These are phyloP conservation scores for Masticophis lateralis DNA, from an alignment of 2,797 vertebrate genomes.

Conservation along the genomic window DNA sequence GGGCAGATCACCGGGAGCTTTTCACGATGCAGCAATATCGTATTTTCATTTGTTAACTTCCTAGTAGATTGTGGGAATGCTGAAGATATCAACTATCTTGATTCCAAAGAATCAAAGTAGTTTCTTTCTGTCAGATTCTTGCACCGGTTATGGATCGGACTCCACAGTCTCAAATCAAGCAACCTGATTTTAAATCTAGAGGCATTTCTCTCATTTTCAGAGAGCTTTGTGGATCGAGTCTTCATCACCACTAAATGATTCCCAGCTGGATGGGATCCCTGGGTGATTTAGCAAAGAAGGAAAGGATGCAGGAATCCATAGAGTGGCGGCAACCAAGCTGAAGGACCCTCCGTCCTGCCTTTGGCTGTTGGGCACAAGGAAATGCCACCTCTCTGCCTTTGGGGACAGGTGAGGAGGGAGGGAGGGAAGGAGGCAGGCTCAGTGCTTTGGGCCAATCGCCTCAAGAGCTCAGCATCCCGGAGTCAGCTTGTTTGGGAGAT, in stretches of 20 bases:
- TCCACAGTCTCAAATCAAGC: too few species aligned
- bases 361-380: not conserved
- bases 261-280: not conserved
- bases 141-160: too few species aligned
- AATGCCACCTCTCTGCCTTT: not conserved
- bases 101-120: too few species aligned
- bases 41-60: not conserved
- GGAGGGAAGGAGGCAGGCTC: too few species aligned
- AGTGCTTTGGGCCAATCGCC: not conserved
- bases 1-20: too few species aligned
- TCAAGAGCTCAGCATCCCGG: not conserved
- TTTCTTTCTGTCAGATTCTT: too few species aligned
- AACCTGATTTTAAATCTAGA: too few species aligned
- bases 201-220: not conserved
- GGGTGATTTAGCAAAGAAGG: not conserved
- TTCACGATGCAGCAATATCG: too few species aligned
- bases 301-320: not conserved
- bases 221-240: not conserved
- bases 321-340: not conserved
- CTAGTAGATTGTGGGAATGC: not conserved
- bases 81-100: not conserved
- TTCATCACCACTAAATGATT: not conserved
- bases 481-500: not conserved
- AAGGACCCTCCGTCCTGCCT: too few species aligned
- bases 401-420: too few species aligned